Base-by-base conservation (phyloP, 2,797 vertebrate genomes). In the Aselliscus stoliczkanus region DNA sequence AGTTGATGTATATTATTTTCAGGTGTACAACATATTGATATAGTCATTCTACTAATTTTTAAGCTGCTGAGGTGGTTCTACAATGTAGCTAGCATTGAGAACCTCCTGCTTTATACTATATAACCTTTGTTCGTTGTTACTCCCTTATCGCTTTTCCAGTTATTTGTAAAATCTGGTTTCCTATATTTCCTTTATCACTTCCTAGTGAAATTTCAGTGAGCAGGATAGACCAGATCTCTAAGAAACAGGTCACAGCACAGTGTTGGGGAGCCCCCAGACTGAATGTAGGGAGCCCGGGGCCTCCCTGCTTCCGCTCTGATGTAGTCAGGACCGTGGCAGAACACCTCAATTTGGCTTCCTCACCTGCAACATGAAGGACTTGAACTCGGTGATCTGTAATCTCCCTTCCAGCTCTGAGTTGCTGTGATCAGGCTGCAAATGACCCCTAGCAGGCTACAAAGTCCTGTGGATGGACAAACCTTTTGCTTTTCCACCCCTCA, bases 121-220 rank as follows among this genome's bases (percentile, higher is more conserved):
- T 27, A 72, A 84, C 34, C 21, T 82, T 62, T 60, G 5, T 54
- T 25, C 67, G 39, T 4, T 56, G 25, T 47, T 58, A 87, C 72
- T 87, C 34, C 25, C 50, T 76, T 31, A 50, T 58, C 72, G 64
- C 18, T 60, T 92, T 42, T 76, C 82, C 39, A 27, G 4, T 37
- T 15, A 34, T 42, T 90, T 80, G 18, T 37, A 65, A 84, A 69
- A 44, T 39, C 29, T n/a, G 34, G 11, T 47, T 94, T 54, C 79
- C 47, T 76, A 2, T 7, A 65, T 69, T 60, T 90, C 39, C 73
- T 76, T 75, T 82, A 20, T 65, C 42, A 67, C 79, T 95, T 94
- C n/a, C 86, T 93, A 54, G 69, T 34, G 23, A 91, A 67, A 72
- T 84, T 94, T 65, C 47, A 75, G 29, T 0, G 18, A 83, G 44